A percentile compares a stretch with the other conserved stretches of the same genome.
phyloP scores from a whole-genome alignment of 2,113 vertebrate species.

The Pluvialis apricaria region DNA sequence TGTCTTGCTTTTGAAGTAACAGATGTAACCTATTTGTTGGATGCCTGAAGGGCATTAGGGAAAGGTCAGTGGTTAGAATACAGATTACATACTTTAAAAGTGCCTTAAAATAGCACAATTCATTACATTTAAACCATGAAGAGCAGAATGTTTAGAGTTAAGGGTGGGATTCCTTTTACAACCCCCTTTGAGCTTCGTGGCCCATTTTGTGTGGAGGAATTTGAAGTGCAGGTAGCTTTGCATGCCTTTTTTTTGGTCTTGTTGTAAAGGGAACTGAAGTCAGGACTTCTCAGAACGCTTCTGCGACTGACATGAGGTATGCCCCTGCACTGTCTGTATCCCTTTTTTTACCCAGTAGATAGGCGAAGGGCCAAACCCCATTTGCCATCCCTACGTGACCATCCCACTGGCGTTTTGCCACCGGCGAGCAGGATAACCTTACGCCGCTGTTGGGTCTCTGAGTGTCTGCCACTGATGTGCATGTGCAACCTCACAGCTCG shows the following conservation, averaged over 20 bases:
- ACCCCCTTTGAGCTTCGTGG: not conserved
- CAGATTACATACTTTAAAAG: not conserved
- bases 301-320: fast-evolving
- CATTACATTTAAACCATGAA: not conserved
- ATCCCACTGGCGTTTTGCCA: not conserved
- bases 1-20: not conserved
- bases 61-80: conserved; percentile 24
- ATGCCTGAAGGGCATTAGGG: conserved; percentile 16
- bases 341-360: not conserved
- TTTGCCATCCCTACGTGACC: not conserved
- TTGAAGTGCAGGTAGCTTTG: not conserved
- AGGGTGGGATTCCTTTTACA: not conserved
- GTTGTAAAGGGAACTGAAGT: not conserved
- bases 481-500: not conserved
- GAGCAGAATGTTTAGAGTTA: not conserved
- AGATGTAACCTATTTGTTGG: conserved; percentile 41
- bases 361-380: not conserved
- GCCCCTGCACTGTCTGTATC: fast-evolving
- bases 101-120: not conserved
- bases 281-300: not conserved
- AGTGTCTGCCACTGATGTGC: not conserved
- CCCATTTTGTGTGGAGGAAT: not conserved
- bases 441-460: not conserved
- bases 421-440: fast-evolving
- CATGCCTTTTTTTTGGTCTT: not conserved